Evolutionary conservation across 2,888 invertebrate species (phyloP), one percentile per base, ranked within the genome.

Genomic region (Andrena fulva): DNA sequence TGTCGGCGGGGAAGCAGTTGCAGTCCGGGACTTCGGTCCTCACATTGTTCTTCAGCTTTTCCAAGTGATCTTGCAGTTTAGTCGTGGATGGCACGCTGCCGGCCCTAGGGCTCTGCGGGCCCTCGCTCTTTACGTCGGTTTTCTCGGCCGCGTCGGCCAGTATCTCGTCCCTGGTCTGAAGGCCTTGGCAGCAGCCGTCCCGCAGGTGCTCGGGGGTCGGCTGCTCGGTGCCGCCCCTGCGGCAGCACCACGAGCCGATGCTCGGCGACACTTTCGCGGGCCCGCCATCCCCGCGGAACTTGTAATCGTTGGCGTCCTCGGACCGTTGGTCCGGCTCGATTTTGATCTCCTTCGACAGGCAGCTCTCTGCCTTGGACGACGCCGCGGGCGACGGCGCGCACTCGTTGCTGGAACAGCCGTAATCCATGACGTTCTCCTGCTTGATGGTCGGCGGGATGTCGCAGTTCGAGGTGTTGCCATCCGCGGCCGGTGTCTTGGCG

Each of bases 21-120:
- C 98, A 98, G 91, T 97, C 96, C n/a, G 98, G 98, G 82, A 98
- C 97, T 95, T 98, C 98, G 71, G 97, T 96, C 92, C 97, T 96
- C 35, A 96, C 95, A 93, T 96, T 97, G 91, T 95, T 96, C 92
- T 95, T 95, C 85, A 95, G 92, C 85, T 95, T 94, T 83, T 95
- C 95, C 87, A 96, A 93, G 91, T 96, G 96, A 24, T 96, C 96
- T 88, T 96, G 94, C 88, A 95, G 95, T 89, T 96, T 96, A 90
- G 95, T 95, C 2, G 95, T 94, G 92, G 87, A 92, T 82, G 89
- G 91, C 85, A 92, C 94, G 56, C 73, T 79, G 24, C 89, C 83
- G 93, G 90, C 82, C 91, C 82, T 84, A 90, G 94, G 85, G 90
- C 88, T 91, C 52, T 87, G 90, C 6, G 88, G 74, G 20, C 90